Conservation (phyloP, 2,888 invertebrate species). For the Strigamia transsilvanica region DNA sequence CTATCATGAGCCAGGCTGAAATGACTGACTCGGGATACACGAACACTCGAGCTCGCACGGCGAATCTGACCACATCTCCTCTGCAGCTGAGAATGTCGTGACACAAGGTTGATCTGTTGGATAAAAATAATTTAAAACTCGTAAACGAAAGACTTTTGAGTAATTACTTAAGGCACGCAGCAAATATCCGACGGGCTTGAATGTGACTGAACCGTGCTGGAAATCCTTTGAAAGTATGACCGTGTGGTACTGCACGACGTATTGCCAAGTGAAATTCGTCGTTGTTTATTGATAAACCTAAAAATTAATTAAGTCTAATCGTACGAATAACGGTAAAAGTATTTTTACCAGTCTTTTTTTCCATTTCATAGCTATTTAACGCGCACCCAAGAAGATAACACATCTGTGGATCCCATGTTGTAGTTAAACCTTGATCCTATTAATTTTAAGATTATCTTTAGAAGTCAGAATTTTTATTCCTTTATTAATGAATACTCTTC, state of each 20-base stretch:
- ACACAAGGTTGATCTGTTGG: conserved; percentile 33
- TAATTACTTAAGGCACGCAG: conserved; percentile 62
- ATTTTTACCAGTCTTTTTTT: conserved; percentile 62
- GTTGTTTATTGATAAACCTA: conserved; percentile 63
- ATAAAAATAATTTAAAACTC: not conserved
- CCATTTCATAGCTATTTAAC: conserved; percentile 63
- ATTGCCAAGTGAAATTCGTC: conserved; percentile 65
- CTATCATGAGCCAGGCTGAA: conserved; percentile 53
- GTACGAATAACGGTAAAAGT: not conserved
- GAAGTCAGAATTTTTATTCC: too few relatives aligned
- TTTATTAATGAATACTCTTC: conserved; percentile 60
- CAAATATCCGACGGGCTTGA: conserved; percentile 62
- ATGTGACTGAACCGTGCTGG: conserved; percentile 65
- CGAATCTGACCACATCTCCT: conserved; percentile 50
- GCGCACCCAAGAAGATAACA: conserved; percentile 64
- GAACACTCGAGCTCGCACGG: conserved; percentile 32
- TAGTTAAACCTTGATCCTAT: conserved; percentile 63
- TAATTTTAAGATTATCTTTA: conserved; percentile 23
- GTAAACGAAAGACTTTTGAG: not conserved
- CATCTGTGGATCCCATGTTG: conserved; percentile 64
- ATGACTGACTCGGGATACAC: conserved; percentile 50
- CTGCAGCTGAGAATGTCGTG: conserved; percentile 49
- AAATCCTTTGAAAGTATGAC: conserved; percentile 65
- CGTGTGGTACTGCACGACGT: conserved; percentile 63
- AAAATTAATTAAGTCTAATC: not conserved